phyloP scores from a whole-genome alignment of 1,140 invertebrate genomes.

The Macrobrachium rosenbergii region DNA sequence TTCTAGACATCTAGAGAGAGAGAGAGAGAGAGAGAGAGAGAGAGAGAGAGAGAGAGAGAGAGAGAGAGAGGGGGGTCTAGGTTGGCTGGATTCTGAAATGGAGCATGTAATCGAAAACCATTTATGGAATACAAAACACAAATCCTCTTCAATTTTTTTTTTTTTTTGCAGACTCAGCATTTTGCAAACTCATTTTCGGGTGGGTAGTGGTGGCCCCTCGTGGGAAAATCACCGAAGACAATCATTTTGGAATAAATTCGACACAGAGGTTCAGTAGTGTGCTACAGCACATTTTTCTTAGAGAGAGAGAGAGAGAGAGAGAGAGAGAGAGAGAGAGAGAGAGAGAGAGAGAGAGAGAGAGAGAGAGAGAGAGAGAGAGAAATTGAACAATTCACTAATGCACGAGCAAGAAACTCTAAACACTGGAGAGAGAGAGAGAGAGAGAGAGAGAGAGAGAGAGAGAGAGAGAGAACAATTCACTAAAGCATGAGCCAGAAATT shows the following conservation, averaged over 20 bases:
- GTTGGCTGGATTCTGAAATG: not conserved
- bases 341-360: constrained; percentile 1
- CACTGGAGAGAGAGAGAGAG: not conserved
- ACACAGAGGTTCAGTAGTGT: too few species aligned
- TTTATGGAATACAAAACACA: not conserved
- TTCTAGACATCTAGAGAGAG: not conserved
- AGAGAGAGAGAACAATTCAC: not conserved
- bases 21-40: too few species aligned
- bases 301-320: constrained; percentile 6
- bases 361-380: constrained; percentile 3
- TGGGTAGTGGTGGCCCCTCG: too few species aligned
- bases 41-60: constrained; percentile 72
- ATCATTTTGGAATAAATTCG: too few species aligned
- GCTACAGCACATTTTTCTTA: too few species aligned
- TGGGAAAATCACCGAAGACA: too few species aligned
- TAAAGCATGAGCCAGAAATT: too few species aligned
- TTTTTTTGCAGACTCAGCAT: too few species aligned
- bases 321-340: not conserved
- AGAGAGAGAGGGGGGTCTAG: constrained; percentile 70
- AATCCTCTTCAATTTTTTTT: too few species aligned
- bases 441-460: not conserved
- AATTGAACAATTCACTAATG: too few species aligned
- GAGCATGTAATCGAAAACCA: too few species aligned
- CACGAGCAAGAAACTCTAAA: not conserved
- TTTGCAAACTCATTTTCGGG: too few species aligned